Evolutionary conservation across 1,140 invertebrate genomes (phyloP), one percentile per base, ranked within the genome.

Genomic region (Drosophila malerkotliana): DNA sequence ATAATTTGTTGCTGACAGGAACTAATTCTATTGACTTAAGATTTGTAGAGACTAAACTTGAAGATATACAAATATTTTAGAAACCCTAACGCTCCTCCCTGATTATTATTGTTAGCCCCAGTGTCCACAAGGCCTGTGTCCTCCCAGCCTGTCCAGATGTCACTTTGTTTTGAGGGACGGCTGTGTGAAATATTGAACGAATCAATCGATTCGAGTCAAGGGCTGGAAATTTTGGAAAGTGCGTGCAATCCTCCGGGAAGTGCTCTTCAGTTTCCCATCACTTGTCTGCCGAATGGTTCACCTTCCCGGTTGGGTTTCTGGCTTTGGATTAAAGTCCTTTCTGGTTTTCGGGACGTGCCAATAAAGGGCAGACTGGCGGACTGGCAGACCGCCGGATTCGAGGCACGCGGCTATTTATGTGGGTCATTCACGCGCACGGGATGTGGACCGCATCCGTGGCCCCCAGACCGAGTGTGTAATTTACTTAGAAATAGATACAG

Each of bases 401-500:
- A 49, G 56, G 56, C 77, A 80, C 47, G 79, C 79, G 71, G 79
- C 79, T 83, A 76, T 83, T 83, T 83, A 83, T 83, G 79, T 76
- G 79, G 79, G 72, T 83, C 71, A 83, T 83, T 76, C 79, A 78
- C 74, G 71, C 79, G 57, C 66, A 76, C 69, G 56, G 63, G 49
- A 79, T 79, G 76, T 52, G 62, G 53, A 45, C 66, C 64, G 12
- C 58, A 68, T 48, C 72, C 45, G 34, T 15, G 34, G 26, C 10
- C 30, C 30, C 3, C n/a, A 24, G 39, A 32, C 30, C 34, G 28
- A 12, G 37, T 75, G 61, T 67, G 61, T 81, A 83, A 79, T 83
- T 83, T 76, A 83, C 80, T 83, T 79, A 75, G 79, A 78, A 76
- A 83, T 79, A 83, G 79, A 83, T 68, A 79, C 75, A 59, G 68